Conservation (phyloP, 2,888 invertebrate genomes). For the Polydrusus tereticollis region DNA sequence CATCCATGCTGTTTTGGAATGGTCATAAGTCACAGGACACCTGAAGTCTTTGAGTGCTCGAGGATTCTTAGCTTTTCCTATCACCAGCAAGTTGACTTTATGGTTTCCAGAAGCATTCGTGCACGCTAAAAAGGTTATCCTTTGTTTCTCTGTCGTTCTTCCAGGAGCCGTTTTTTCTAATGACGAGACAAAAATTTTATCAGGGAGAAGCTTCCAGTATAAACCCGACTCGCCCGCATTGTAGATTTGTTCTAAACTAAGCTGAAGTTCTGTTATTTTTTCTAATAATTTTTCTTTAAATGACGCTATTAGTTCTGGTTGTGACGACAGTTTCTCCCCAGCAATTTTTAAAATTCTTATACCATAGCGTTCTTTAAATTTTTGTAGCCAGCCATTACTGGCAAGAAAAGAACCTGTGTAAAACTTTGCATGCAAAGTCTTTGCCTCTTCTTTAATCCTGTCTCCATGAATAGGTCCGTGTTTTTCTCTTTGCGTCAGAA, state of each 20-base stretch:
- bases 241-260: slow-evolving; percentile 35
- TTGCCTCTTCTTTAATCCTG: slow-evolving; percentile 20
- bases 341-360: slow-evolving; percentile 7
- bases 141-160: slow-evolving; percentile 41
- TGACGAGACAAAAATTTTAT: slow-evolving; percentile 43
- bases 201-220: slow-evolving; percentile 49
- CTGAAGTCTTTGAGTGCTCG: slow-evolving; percentile 42
- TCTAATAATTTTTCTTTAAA: slow-evolving; percentile 4
- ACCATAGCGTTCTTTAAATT: neutral
- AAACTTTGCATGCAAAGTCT: neutral
- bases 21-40: slow-evolving; percentile 30
- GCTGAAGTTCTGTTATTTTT: neutral
- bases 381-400: neutral
- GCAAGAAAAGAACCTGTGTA: neutral
- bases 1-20: slow-evolving; percentile 46
- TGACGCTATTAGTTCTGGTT: too few species aligned
- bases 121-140: too few species aligned
- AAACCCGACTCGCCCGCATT: slow-evolving; percentile 51
- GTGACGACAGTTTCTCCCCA: too few species aligned
- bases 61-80: slow-evolving; percentile 47
- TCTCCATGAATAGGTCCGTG: slow-evolving; percentile 9
- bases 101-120: slow-evolving; percentile 40
- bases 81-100: slow-evolving; percentile 43
- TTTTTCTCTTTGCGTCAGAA: slow-evolving; percentile 19
- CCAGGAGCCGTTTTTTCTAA: slow-evolving; percentile 48